Base-by-base conservation (phyloP, 2,797 vertebrate species). In the Muscicapa comitata region DNA sequence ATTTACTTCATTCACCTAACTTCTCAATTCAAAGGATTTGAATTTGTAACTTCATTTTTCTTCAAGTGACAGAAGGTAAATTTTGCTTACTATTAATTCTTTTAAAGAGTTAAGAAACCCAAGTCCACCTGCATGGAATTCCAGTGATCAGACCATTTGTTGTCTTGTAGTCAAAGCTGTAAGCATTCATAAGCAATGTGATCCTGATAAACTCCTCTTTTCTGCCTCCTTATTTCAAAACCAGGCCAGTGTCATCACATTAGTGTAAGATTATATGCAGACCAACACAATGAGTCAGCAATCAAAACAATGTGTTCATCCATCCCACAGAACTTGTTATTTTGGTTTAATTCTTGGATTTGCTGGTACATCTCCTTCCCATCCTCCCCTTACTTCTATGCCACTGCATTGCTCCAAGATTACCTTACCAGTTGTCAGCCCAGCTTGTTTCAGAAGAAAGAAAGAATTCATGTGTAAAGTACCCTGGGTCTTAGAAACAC, bases 251-350 rank as follows among this genome's bases (percentile, higher is more conserved):
- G 38, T 45, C 86, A 83, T 53, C 51, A 40, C 20, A 25, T 54
- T 35, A 62, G 35, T 6, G 3, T 26, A 79, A 76, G 51, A 73
- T 31, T 77, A 29, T 54, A 92, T 77, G 70, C 59, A 35, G 89
- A 79, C 58, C 83, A 87, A 93, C 67, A 70, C 70, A 14, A 71
- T 96, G 96, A 98, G 90, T 96, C 95, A 97, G 94, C 93, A 96
- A 77, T 35, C 83, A 96, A 88, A 94, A 88, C 2, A 10, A 83
- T 4, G 1, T 26, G 45, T 87, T 90, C 72, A 54, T 21, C 65
- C 71, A 62, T 61, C 73, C 82, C 63, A 84, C 63, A 12, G 50
- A 95, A 86, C 40, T 57, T 68, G 14, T 72, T 50, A 29, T 78
- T 87, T 81, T 45, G 28, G 21, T 90, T 79, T 74, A 53, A 76